Conservation (phyloP, 1,140 invertebrate genomes). For the Drusus annulatus region DNA sequence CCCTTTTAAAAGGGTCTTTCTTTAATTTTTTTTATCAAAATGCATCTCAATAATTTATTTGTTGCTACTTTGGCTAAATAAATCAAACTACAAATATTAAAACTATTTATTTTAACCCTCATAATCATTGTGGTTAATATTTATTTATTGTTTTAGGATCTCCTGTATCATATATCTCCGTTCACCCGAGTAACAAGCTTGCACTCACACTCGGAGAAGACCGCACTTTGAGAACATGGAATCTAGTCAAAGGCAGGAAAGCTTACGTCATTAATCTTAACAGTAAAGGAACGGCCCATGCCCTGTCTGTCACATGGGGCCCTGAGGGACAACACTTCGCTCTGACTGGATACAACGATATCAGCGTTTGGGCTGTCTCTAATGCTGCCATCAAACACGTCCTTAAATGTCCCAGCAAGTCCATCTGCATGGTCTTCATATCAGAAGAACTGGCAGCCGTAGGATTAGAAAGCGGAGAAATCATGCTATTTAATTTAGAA, state of each 20-base stretch:
- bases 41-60: not conserved
- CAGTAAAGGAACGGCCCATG: constrained; percentile 74
- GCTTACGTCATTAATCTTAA: constrained; percentile 91
- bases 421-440: constrained; percentile 77
- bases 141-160: constrained; percentile 66
- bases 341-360: constrained; percentile 77
- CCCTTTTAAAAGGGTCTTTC: no score
- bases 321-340: constrained; percentile 82
- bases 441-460: constrained; percentile 76
- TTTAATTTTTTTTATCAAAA: no score
- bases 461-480: constrained; percentile 81
- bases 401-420: constrained; percentile 74
- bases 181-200: constrained; percentile 93
- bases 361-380: constrained; percentile 85
- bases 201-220: constrained; percentile 90
- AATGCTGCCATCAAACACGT: constrained; percentile 77
- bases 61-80: no score
- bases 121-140: no score
- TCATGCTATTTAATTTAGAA: constrained; percentile 76
- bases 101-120: no score
- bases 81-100: not conserved
- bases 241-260: constrained; percentile 90
- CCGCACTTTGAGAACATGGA: constrained; percentile 91
- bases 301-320: constrained; percentile 75
- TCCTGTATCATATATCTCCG: constrained; percentile 78